Conservation (phyloP, 2,797 vertebrate genomes). For the Lepilemur septentrionalis region DNA sequence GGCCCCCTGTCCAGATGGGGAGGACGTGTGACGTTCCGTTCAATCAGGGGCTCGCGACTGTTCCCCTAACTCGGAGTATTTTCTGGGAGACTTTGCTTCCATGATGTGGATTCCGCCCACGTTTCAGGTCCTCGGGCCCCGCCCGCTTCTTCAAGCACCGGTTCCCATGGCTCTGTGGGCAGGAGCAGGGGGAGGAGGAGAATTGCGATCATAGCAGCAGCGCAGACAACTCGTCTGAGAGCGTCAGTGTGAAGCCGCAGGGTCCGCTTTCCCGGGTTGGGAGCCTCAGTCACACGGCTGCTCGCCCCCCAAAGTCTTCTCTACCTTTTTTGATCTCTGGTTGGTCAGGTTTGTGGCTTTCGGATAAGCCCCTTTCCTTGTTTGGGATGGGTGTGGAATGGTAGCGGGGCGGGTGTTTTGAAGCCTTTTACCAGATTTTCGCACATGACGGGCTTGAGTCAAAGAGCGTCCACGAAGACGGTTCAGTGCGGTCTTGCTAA, state of each 20-base stretch:
- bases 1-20: neutral
- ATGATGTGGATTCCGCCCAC: neutral
- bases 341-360: neutral
- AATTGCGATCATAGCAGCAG: too few species aligned
- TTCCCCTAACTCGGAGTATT: neutral
- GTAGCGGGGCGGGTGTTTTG: accelerated
- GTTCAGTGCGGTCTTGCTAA: accelerated
- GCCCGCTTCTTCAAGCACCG: neutral
- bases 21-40: neutral
- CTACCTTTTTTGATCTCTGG: neutral
- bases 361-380: too few species aligned
- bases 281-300: accelerated
- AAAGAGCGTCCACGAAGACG: accelerated
- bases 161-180: too few species aligned
- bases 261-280: accelerated
- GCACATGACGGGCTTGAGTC: neutral
- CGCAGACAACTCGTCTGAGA: accelerated
- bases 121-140: neutral
- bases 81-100: neutral
- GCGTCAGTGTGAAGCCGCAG: neutral
- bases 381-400: neutral
- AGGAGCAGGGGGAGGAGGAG: too few species aligned
- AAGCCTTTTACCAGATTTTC: neutral
- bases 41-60: neutral
- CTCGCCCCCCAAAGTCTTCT: too few species aligned